Percentiles rank a stretch among this genome's conserved stretches.
phyloP scores from a whole-genome alignment of 2,888 invertebrate species.

The Calephelis perditalis region DNA sequence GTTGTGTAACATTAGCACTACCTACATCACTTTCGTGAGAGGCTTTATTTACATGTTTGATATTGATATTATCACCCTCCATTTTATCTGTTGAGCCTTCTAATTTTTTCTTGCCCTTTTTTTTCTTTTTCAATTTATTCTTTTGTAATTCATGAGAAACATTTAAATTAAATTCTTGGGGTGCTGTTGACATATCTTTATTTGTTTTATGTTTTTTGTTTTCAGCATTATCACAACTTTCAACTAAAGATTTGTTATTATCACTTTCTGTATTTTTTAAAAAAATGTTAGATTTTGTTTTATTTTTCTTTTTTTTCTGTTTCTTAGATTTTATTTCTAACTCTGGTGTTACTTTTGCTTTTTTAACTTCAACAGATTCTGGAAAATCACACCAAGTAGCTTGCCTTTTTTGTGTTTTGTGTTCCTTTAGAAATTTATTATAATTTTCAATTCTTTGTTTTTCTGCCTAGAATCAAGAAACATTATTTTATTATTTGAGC shows the following conservation, averaged over 20 bases:
- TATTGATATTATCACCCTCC: neutral
- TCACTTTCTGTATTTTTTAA: conserved; percentile 1
- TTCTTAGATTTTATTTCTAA: conserved; percentile 15
- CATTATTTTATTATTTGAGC: conserved; percentile 3
- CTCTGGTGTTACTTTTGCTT: conserved; percentile 18
- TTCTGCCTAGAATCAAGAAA: conserved; percentile 54
- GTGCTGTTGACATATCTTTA: neutral
- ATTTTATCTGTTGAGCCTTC: neutral
- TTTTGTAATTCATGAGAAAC: neutral
- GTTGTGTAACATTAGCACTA: conserved; percentile 22
- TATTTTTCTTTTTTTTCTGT: conserved; percentile 22
- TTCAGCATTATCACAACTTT: neutral
- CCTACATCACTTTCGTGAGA: conserved; percentile 17
- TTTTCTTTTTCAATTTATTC: neutral
- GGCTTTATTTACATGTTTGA: conserved; percentile 11
- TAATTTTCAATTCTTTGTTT: conserved; percentile 70
- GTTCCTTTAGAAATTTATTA: conserved; percentile 71
- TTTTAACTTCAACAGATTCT: conserved; percentile 44
- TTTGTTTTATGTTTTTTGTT: neutral
- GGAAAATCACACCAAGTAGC: conserved; percentile 79
- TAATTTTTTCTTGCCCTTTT: neutral
- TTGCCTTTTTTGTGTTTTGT: conserved; percentile 60
- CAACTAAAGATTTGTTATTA: neutral
- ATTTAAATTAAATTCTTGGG: neutral
- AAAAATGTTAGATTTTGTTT: conserved; percentile 7